Percentiles rank a stretch among this genome's conserved stretches.
phyloP scores from a whole-genome alignment of 2,888 invertebrate species.

The Orthosia cruda region DNA sequence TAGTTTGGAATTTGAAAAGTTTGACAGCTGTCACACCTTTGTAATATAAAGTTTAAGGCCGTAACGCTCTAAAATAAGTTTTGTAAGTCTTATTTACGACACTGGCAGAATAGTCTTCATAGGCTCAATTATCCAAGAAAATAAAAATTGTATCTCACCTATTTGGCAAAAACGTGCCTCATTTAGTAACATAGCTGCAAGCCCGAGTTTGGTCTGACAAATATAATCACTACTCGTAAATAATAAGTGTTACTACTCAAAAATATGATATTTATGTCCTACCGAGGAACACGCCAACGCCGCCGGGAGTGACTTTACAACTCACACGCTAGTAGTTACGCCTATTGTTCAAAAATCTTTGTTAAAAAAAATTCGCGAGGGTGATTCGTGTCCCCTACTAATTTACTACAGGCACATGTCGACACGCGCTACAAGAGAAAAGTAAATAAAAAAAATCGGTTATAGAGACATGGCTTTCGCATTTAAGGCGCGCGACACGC shows the following conservation, averaged over 20 bases:
- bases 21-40: too few relatives aligned
- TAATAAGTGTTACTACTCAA: constrained; percentile 44
- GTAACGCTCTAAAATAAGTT: too few relatives aligned
- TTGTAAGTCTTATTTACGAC: too few relatives aligned
- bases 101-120: too few relatives aligned
- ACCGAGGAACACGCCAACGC: constrained; percentile 71
- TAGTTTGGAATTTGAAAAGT: background rate
- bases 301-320: constrained; percentile 88
- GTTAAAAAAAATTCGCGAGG: constrained; percentile 88
- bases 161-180: background rate
- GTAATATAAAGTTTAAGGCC: too few relatives aligned
- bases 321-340: constrained; percentile 89
- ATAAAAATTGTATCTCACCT: too few relatives aligned
- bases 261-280: constrained; percentile 58
- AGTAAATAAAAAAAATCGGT: constrained; percentile 85
- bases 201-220: background rate
- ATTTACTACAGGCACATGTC: constrained; percentile 91
- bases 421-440: constrained; percentile 88
- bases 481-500: constrained; percentile 83
- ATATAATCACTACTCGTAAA: constrained; percentile 2
- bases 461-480: constrained; percentile 87
- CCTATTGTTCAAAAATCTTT: constrained; percentile 89
- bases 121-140: too few relatives aligned
- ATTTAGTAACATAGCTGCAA: background rate
- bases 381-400: constrained; percentile 89